Evolutionary conservation across 1,140 invertebrate species (phyloP).

Genomic region (Plodia interpunctella): DNA sequence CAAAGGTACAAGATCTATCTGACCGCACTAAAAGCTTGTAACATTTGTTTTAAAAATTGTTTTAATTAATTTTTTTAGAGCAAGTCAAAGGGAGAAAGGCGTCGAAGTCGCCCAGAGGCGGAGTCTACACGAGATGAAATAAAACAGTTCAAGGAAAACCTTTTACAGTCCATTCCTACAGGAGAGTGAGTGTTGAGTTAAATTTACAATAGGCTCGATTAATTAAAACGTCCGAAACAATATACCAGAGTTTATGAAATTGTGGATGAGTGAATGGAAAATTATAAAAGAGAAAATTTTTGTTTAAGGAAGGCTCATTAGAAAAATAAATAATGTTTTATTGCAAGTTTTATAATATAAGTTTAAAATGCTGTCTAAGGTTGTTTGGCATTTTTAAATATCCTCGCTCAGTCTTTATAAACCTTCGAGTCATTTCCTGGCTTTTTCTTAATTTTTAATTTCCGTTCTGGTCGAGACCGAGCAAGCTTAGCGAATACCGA

Average conservation of each 20-base stretch:
- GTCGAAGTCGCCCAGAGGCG: slow-evolving; percentile 35
- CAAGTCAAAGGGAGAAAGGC: slow-evolving; percentile 31
- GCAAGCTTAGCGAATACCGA: background rate
- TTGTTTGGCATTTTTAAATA: background rate
- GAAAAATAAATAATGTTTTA: background rate
- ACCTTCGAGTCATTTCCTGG: background rate
- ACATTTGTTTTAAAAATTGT: background rate
- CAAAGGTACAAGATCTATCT: too few species aligned
- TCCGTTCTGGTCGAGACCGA: slow-evolving; percentile 17
- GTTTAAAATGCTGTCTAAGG: too few species aligned
- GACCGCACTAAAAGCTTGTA: too few species aligned
- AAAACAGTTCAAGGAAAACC: slow-evolving; percentile 59
- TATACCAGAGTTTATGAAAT: too few species aligned
- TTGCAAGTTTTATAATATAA: too few species aligned
- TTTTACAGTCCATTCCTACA: slow-evolving; percentile 46
- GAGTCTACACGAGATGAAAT: slow-evolving; percentile 48
- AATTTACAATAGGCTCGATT: background rate
- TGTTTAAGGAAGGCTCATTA: too few species aligned
- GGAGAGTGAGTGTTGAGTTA: slow-evolving; percentile 43
- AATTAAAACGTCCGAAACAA: background rate
- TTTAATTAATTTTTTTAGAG: slow-evolving; percentile 12
- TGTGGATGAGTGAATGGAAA: too few species aligned
- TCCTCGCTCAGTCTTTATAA: background rate
- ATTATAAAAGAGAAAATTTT: background rate
- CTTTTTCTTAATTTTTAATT: slow-evolving; percentile 35